phyloP scores from a whole-genome alignment of 2,888 invertebrate genomes.

The Amaurobius ferox region DNA sequence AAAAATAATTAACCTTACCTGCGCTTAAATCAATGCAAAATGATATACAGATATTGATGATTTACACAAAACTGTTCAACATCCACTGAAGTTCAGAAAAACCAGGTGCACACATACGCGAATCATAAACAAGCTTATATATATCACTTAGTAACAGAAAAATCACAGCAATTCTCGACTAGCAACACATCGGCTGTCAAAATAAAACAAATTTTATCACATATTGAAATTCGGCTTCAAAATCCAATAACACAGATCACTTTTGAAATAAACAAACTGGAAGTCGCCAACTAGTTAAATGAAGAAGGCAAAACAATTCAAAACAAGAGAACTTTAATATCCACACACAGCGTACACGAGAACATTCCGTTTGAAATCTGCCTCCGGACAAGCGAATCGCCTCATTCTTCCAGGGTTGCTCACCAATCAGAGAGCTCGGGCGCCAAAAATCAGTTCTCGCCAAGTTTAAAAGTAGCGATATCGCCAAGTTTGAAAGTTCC shows the following conservation, averaged over 20 bases:
- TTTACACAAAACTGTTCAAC: not conserved
- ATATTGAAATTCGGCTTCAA: not conserved
- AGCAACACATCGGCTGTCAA: slow-evolving; percentile 16
- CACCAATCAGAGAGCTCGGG: not conserved
- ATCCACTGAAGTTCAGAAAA: not conserved
- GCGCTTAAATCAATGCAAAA: no score
- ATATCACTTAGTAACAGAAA: not conserved
- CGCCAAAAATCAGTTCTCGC: not conserved
- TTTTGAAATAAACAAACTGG: not conserved
- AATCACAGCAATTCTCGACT: slow-evolving; percentile 19
- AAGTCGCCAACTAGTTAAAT: not conserved
- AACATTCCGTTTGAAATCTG: slow-evolving; percentile 60
- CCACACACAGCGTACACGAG: not conserved
- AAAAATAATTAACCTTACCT: no score
- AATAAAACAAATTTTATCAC: slow-evolving; percentile 3
- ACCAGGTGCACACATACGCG: not conserved
- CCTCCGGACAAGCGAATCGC: slow-evolving; percentile 44
- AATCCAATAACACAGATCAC: not conserved
- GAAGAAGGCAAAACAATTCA: not conserved
- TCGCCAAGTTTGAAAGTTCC: slow-evolving; percentile 2
- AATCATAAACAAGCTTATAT: not conserved
- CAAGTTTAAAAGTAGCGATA: not conserved
- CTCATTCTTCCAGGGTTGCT: slow-evolving; percentile 41
- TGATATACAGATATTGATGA: no score
- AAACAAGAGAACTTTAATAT: not conserved